Conservation (phyloP, 2,797 vertebrate species). For the Decapterus maruadsi region DNA sequence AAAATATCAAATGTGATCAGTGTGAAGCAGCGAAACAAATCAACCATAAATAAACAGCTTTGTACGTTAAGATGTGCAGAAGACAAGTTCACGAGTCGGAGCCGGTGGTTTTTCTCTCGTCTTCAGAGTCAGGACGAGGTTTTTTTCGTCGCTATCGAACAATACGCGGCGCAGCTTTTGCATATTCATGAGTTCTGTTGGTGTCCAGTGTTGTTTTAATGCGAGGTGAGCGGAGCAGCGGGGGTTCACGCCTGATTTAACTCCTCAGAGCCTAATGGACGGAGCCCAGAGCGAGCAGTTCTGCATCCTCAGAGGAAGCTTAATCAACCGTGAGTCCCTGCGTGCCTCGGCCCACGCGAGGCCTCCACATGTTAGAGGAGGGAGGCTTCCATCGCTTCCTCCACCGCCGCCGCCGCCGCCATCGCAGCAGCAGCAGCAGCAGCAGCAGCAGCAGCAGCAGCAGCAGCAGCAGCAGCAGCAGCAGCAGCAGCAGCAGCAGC, state of each 20-base stretch:
- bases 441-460: too few species aligned
- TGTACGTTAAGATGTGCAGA: too few species aligned
- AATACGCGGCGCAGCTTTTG: background rate
- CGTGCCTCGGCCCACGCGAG: constrained; percentile 35
- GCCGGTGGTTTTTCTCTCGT: background rate
- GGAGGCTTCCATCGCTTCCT: too few species aligned
- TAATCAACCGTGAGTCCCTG: constrained; percentile 54
- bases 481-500: too few species aligned
- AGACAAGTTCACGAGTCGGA: background rate
- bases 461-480: too few species aligned
- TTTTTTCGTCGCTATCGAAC: background rate
- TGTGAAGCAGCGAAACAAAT: too few species aligned
- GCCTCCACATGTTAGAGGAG: constrained; percentile 1
- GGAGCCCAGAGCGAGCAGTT: constrained; percentile 34
- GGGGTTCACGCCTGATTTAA: constrained; percentile 47
- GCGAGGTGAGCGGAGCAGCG: constrained; percentile 39
- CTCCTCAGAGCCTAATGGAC: constrained; percentile 63
- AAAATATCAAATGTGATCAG: too few species aligned
- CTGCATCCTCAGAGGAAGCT: constrained; percentile 32
- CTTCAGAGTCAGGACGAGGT: background rate
- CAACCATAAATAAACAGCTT: too few species aligned
- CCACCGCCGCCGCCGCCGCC: too few species aligned
- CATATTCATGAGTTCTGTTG: constrained; percentile 44
- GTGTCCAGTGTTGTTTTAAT: constrained; percentile 54
- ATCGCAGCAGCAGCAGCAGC: too few species aligned